Evolutionary conservation across 2,888 invertebrate genomes (phyloP).

Genomic region (Epinotia demarniana): DNA sequence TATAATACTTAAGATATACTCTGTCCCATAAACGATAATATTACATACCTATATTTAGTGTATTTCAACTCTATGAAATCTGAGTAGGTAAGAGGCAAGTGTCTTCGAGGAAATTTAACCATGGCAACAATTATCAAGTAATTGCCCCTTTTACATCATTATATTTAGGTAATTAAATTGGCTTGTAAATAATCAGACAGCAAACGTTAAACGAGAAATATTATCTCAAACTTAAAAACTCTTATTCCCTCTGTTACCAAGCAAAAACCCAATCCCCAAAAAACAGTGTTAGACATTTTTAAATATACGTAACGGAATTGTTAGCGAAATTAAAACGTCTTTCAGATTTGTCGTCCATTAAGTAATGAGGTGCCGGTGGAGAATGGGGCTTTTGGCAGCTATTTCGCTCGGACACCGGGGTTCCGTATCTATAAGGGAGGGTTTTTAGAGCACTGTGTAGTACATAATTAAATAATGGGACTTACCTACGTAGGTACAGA

Average conservation of each 20-base stretch:
- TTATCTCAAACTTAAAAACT: background rate
- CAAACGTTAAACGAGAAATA: background rate
- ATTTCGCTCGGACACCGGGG: conserved; percentile 19
- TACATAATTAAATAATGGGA: background rate
- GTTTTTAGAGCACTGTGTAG: background rate
- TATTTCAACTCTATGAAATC: too few relatives aligned
- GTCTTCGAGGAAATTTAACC: too few relatives aligned
- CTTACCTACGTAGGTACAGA: background rate
- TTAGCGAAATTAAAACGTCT: conserved; percentile 37
- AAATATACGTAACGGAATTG: conserved; percentile 26
- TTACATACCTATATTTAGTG: too few relatives aligned
- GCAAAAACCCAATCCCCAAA: background rate
- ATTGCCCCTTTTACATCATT: too few relatives aligned
- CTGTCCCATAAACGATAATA: too few relatives aligned
- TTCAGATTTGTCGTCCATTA: conserved; percentile 39
- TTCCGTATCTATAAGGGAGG: conserved; percentile 13
- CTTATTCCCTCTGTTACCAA: background rate
- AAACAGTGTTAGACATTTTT: background rate
- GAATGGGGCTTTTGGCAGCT: conserved; percentile 12
- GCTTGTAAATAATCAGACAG: background rate
- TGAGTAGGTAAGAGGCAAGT: too few relatives aligned
- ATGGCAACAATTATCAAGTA: too few relatives aligned
- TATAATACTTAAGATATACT: too few relatives aligned
- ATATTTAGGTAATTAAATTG: too few relatives aligned
- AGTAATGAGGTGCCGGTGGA: conserved; percentile 39